phyloP scores from a whole-genome alignment of 1,140 invertebrate species.

The Oncopeltus fasciatus region DNA sequence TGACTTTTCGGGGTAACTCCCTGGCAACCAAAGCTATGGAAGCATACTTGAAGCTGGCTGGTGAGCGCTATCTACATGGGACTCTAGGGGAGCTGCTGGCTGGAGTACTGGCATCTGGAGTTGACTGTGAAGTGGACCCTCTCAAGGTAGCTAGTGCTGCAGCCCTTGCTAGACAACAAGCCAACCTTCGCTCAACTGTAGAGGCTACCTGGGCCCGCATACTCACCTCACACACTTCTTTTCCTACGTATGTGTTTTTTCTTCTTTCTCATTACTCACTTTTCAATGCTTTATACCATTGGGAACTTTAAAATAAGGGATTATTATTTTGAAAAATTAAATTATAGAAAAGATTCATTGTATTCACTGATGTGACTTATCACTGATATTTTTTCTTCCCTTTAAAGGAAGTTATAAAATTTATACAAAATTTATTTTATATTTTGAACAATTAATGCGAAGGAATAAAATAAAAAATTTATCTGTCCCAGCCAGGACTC shows the following conservation, averaged over 20 bases:
- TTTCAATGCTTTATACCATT: too few relatives aligned
- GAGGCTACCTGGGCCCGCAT: constrained; percentile 78
- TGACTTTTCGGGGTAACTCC: constrained; percentile 85
- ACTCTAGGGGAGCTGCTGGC: constrained; percentile 66
- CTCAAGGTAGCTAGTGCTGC: constrained; percentile 52
- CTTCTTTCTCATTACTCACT: too few relatives aligned
- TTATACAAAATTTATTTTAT: too few relatives aligned
- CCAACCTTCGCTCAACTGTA: constrained; percentile 68
- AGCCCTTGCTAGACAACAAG: constrained; percentile 65
- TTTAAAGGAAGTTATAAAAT: too few relatives aligned
- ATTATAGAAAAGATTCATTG: too few relatives aligned
- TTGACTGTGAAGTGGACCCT: constrained; percentile 73
- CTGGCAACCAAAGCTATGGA: constrained; percentile 95
- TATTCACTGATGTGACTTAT: too few relatives aligned
- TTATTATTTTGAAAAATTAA: too few relatives aligned
- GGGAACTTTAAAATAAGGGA: too few relatives aligned
- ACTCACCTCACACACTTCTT: constrained; percentile 59
- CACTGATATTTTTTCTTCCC: too few relatives aligned
- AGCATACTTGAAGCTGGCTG: constrained; percentile 86
- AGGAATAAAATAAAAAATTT: too few relatives aligned
- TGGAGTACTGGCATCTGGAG: constrained; percentile 40
- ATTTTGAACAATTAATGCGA: too few relatives aligned
- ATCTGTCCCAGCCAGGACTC: too few relatives aligned
- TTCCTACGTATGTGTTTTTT: constrained; percentile 48
- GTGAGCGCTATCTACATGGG: constrained; percentile 75